Base-by-base conservation (phyloP, 1,140 invertebrate genomes). In the Catajapyx aquilonaris region DNA sequence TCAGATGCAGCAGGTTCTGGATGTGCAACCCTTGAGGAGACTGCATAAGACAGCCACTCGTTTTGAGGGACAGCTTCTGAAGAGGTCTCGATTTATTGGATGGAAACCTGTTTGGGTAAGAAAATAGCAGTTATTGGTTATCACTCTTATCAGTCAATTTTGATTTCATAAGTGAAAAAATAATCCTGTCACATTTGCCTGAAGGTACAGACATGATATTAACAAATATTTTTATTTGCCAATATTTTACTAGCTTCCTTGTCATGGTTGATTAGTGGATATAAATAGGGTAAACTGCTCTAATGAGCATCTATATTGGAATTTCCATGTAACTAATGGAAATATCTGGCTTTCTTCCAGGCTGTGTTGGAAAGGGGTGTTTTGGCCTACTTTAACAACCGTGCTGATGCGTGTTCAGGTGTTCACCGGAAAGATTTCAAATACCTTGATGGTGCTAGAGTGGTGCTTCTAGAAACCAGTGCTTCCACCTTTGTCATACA, bases 1-100 rank as follows among this genome's bases (percentile, higher is more conserved):
- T 16, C 66, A 70, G 42, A 73, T 75, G 64, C 64, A 66, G 34
- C 71, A 76, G 48, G 60, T 77, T 4, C 47, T 76, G n/a, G 64
- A 60, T 48, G 69, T 76, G 3, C 48, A 65, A 34, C 70, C 73
- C 7, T 60, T 71, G 19, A 61, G 66, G 47, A 55, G 64, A 35
- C 48, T 73, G 22, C 62, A 66, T 37, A 60, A 62, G 32, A 62
- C 61, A 15, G 71, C 67, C 0, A 56, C 60, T 13, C 50, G 69
- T 37, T 71, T 69, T 53, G 72, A 77, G 50, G 73, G 73, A 2
- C 60, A 63, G 5, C 50, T 77, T n/a, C 49, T 72, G 4, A 71
- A 71, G 57, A 57, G 66, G 38, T 68, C 65, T 2, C 47, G 68
- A 20, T 68, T 77, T 46, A 50, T 74, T 1, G 72, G 72, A 10